A percentile compares a stretch with the other conserved stretches of the same genome.
Conservation (phyloP, 2,888 invertebrate species). For the Eupeodes luniger region DNA sequence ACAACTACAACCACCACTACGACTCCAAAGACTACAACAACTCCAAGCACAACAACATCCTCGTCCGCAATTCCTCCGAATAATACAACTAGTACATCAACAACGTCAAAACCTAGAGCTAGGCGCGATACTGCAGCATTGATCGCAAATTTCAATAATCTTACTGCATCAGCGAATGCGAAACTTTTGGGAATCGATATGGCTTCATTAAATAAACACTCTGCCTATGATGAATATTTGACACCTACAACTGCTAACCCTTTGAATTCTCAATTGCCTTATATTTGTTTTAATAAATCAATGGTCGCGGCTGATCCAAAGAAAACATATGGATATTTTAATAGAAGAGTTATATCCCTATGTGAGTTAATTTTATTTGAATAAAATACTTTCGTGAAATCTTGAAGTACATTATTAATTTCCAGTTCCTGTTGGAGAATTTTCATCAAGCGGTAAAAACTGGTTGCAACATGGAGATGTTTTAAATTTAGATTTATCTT, state of each 20-base stretch:
- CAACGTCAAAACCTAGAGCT: constrained; percentile 51
- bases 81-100: constrained; percentile 58
- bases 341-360: constrained; percentile 87
- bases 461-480: constrained; percentile 94
- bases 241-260: constrained; percentile 81
- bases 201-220: constrained; percentile 74
- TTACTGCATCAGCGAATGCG: constrained; percentile 80
- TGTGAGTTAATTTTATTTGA: constrained; percentile 85
- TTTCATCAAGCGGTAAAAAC: constrained; percentile 90
- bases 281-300: constrained; percentile 86
- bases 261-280: constrained; percentile 79
- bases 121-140: constrained; percentile 78
- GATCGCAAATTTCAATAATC: constrained; percentile 54
- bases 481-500: constrained; percentile 88
- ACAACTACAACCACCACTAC: constrained; percentile 82
- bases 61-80: constrained; percentile 77
- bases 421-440: constrained; percentile 89
- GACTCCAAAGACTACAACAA: constrained; percentile 82
- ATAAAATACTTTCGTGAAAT: constrained; percentile 2
- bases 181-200: constrained; percentile 80
- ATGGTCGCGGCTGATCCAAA: constrained; percentile 87
- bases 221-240: constrained; percentile 56
- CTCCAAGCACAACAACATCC: constrained; percentile 80
- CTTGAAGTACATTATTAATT: constrained; percentile 65
- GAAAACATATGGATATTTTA: constrained; percentile 90